Conservation (phyloP, 2,113 vertebrate species). For the Dromaius novaehollandiae region DNA sequence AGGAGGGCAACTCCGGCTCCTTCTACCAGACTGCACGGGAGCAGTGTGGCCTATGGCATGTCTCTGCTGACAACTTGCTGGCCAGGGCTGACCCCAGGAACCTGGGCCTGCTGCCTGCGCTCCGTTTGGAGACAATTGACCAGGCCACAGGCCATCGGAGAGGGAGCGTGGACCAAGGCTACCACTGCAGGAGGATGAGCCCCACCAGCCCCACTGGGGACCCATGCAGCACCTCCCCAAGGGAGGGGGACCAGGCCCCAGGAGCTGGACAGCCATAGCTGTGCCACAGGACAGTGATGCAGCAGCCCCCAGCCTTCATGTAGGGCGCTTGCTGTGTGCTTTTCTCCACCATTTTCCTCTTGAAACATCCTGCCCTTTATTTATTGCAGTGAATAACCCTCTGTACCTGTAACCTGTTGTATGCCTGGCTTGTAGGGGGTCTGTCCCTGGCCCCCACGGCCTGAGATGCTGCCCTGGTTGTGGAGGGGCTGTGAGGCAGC, state of each 20-base stretch:
- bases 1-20: slow-evolving; percentile 55
- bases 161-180: neutral
- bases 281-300: neutral
- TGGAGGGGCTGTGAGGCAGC: neutral
- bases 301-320: neutral
- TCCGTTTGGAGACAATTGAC: slow-evolving; percentile 71
- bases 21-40: slow-evolving; percentile 66
- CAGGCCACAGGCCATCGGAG: slow-evolving; percentile 41
- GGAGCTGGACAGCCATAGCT: slow-evolving; percentile 1
- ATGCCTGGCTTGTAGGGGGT: neutral
- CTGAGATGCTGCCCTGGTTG: neutral
- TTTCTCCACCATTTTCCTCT: slow-evolving; percentile 6
- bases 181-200: neutral
- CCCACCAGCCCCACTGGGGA: slow-evolving; percentile 3
- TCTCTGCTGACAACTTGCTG: slow-evolving; percentile 47
- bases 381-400: slow-evolving; percentile 21
- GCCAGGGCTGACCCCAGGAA: slow-evolving; percentile 66
- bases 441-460: neutral
- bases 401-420: neutral
- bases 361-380: neutral
- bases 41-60: neutral
- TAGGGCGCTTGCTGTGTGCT: neutral
- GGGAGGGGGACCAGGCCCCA: neutral
- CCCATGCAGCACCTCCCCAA: slow-evolving; percentile 1
- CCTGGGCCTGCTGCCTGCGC: slow-evolving; percentile 71